Base-by-base conservation (phyloP, 2,888 invertebrate genomes). In the Ectemnius continuus region DNA sequence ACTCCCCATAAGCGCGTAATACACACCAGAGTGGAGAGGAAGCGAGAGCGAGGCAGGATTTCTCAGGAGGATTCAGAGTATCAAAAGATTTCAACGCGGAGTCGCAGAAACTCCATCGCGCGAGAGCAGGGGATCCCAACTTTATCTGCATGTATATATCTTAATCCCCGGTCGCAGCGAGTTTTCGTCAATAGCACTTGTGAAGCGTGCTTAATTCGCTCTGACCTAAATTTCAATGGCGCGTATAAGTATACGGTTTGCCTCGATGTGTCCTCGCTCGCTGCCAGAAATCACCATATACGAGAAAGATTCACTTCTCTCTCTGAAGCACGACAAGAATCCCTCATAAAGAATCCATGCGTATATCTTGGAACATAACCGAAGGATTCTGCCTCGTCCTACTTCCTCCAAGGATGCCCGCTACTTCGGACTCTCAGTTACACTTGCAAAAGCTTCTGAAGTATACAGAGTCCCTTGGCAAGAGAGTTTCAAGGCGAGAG, bases 111-210 rank as follows among this genome's bases (percentile, higher is more conserved):
- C 78, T 70, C 71, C 1, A 14, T 16, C 16, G 14, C 52, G 52
- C 5, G 75, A 62, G 70, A 36, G 75, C 64, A 73, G 62, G 45
- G 80, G 73, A 67, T 67, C 23, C 62, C 61, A 60, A 76, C 67
- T 76, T 72, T 81, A 82, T 82, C 82, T 79, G 28, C 75, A 70
- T 81, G 79, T 75, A 71, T 75, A 73, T 73, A 82, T 82, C 82
- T 82, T 82, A 82, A 82, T 82, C 82, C 79, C 82, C 60, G 72
- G 80, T 76, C 82, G 79, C 64, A 59, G 73, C 83, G 77, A 76
- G 83, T 83, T 82, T 73, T 70, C 73, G 74, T 82, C 81, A 82
- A 82, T 82, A 77, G 83, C 81, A 82, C 82, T 82, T 83, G 83
- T 79, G 82, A 77, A 83, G 79, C 82, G 83, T 82, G 68, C 77